phyloP scores from a whole-genome alignment of 2,797 vertebrate genomes.

The Cryptoblepharus egeriae region DNA sequence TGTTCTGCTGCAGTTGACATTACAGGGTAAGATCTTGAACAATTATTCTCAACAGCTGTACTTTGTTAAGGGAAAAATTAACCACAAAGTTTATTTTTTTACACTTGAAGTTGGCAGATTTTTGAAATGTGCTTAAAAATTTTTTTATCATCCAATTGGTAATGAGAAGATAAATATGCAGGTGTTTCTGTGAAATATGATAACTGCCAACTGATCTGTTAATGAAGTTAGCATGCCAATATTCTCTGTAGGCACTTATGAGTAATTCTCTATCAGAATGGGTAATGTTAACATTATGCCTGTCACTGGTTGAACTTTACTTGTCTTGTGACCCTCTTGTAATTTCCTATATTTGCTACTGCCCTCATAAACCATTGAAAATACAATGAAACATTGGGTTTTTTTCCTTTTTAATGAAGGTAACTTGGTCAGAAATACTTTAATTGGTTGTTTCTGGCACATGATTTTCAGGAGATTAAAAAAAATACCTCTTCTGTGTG shows the following conservation, averaged over 20 bases:
- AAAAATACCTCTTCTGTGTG: too few species aligned
- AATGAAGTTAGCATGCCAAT: slow-evolving; percentile 80
- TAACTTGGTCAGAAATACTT: slow-evolving; percentile 32
- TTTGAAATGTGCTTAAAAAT: slow-evolving; percentile 84
- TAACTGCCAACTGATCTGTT: slow-evolving; percentile 82
- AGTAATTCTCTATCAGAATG: slow-evolving; percentile 77
- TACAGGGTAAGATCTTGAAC: slow-evolving; percentile 88
- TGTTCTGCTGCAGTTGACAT: slow-evolving; percentile 90
- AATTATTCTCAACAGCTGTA: slow-evolving; percentile 88
- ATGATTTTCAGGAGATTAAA: slow-evolving; percentile 23
- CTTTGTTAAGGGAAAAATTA: slow-evolving; percentile 89
- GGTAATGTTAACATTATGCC: slow-evolving; percentile 72
- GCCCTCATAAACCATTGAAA: not conserved
- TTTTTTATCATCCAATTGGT: slow-evolving; percentile 83
- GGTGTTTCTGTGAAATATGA: slow-evolving; percentile 85
- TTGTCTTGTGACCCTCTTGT: slow-evolving; percentile 65
- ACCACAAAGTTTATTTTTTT: slow-evolving; percentile 84
- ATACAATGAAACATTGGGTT: slow-evolving; percentile 30
- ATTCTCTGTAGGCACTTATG: slow-evolving; percentile 75
- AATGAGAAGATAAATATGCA: slow-evolving; percentile 85
- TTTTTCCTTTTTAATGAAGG: slow-evolving; percentile 45
- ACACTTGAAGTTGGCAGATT: slow-evolving; percentile 84
- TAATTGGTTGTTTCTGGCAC: slow-evolving; percentile 3
- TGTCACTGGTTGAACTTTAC: slow-evolving; percentile 68
- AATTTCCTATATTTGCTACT: slow-evolving; percentile 46